Base-by-base conservation (phyloP, 2,888 invertebrate species). In the Aelia acuminata region DNA sequence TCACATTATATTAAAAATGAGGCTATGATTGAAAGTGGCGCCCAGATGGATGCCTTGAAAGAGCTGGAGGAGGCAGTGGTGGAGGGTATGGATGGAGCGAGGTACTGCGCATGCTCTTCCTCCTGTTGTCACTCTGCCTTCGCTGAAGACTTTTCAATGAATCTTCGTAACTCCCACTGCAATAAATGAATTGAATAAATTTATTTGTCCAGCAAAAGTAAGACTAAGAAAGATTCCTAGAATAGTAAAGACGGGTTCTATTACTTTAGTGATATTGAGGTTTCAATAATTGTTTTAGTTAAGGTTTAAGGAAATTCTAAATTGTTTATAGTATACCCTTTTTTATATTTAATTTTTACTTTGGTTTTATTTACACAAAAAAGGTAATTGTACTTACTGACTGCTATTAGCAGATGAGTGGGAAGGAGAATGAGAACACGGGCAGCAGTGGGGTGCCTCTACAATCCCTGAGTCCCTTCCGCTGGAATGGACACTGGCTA, bases 401-500 rank as follows among this genome's bases (percentile, higher is more conserved):
- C 95, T 95, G 92, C 95, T 95, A 91, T 95, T 95, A 90, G 94
- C 95, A 4, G 95, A 95, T 22, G 95, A 95, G 90, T 95, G 95
- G 75, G 94, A 93, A 88, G 94, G 94, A 91, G 95, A 95, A 91
- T 95, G 95, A 15, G 95, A 94, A 91, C 95, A 95, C 89, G 93
- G 92, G 39, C 91, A 90, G 63, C 90, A 88, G n/a, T 90, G 89
- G 7, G 89, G 90, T 39, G 90, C 89, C 43, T 90, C 90, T 90
- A 93, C 96, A 90, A 96, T 96, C 88, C 96, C 96, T 85, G 96
- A 96, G 93, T 96, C 96, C 92, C 96, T 96, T 26, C 96, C 96
- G 91, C 96, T 96, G 91, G 96, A 96, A 93, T 96, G 96, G 91
- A 96, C 94, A 90, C 96, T 96, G 91, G 96, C 95, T 92, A 96